Base-by-base conservation (phyloP, 2,888 invertebrate genomes). In the Syrphus vitripennis region DNA sequence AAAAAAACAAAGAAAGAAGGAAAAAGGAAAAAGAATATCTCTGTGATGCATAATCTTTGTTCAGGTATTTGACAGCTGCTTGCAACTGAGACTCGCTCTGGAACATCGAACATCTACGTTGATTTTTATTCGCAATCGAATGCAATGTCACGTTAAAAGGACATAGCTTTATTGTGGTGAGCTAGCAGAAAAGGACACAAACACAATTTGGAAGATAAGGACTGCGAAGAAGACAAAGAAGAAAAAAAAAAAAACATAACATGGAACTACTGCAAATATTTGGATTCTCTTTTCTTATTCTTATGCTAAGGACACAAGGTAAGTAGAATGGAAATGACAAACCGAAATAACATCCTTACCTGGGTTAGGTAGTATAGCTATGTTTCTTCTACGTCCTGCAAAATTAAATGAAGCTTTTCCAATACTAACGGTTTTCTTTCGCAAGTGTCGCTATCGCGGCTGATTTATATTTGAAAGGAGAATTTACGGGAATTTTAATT, bases 271-370 rank as follows among this genome's bases (percentile, higher is more conserved):
- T 89, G 88, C 91, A 91, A 89, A 88, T 90, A 87, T 89, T 91
- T 86, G 90, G 91, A 88, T 91, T 90, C 88, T 90, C 89, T 81
- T 89, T 90, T 83, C 89, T 91, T 75, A 88, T 91, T 88, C 90
- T 91, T 65, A 88, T 91, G 79, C 89, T 90, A 81, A 89, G 90
- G 88, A 91, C 90, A 89, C 90, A 91, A 90, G 91, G 91, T 91
- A 88, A 91, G 91, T 55, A 14, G 63, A 67, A 72, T n/a, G n/a
- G n/a, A 37, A 59, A 76, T 84, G 65, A 67, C 50, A 50, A 50
- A 50, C 50, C 69, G 55, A 61, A 61, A 26, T 10, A 45, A 37
- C 48, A 76, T 16, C 5, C 24, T 12, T 37, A 24, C 1, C 26
- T n/a, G 7, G n/a, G n/a, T n/a, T n/a, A n/a, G n/a, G n/a, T n/a